Percentiles rank a stretch among this genome's conserved stretches.
Evolutionary conservation across 2,888 invertebrate genomes (phyloP).

Genomic region (Protonemura montana): DNA sequence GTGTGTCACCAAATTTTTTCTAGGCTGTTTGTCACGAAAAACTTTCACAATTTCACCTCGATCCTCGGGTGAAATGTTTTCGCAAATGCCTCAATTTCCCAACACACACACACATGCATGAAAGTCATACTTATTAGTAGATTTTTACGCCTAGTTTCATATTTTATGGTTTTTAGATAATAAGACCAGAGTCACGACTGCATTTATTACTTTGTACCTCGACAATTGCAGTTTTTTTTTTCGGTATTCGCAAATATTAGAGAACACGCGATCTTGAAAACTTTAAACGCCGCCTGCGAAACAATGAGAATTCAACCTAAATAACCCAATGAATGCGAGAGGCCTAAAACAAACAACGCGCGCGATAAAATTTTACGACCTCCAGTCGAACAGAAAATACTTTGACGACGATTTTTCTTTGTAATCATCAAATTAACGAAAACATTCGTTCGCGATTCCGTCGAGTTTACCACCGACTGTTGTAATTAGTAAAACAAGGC

Average conservation of each 20-base stretch:
- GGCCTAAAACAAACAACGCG: neutral
- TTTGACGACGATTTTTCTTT: neutral
- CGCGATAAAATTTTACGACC: neutral
- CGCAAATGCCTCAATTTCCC: neutral
- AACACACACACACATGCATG: conserved; percentile 14
- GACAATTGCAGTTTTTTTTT: conserved; percentile 3
- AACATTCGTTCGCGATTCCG: neutral
- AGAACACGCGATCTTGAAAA: neutral
- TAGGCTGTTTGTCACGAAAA: neutral
- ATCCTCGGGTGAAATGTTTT: neutral
- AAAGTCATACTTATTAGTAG: conserved; percentile 39
- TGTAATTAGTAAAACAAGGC: neutral
- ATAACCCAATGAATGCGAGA: neutral
- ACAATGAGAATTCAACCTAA: conserved; percentile 19
- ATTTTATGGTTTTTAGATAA: conserved; percentile 40
- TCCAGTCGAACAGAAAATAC: neutral
- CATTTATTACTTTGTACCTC: conserved; percentile 22
- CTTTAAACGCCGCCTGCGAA: neutral
- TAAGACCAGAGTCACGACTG: conserved; percentile 39
- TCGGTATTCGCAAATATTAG: conserved; percentile 32
- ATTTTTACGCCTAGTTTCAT: conserved; percentile 41
- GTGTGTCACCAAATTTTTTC: neutral
- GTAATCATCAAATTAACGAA: neutral
- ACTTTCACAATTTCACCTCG: conserved; percentile 3
- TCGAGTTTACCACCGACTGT: neutral